A percentile compares a stretch with the other conserved stretches of the same genome.
Conservation (phyloP, 2,797 vertebrate genomes). For the Merluccius polli region DNA sequence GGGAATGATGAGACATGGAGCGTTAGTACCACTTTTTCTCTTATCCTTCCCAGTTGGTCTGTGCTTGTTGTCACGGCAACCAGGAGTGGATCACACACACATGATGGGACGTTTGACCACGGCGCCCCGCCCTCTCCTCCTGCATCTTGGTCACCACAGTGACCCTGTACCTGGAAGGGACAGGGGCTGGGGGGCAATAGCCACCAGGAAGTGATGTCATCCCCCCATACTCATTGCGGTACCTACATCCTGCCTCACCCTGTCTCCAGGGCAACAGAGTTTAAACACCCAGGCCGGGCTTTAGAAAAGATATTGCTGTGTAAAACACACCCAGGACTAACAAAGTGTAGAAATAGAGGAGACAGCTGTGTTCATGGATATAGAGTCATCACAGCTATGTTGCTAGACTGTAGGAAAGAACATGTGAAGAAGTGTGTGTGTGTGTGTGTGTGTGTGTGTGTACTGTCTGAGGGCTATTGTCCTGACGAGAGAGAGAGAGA, state of each 20-base stretch:
- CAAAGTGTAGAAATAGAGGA: background rate
- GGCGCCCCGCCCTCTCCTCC: background rate
- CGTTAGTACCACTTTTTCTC: too few species aligned
- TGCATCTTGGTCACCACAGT: background rate
- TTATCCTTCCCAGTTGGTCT: background rate
- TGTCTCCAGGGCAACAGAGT: background rate
- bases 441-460: background rate
- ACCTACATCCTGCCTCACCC: background rate
- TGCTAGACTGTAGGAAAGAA: slow-evolving; percentile 1
- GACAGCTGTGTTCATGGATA: background rate
- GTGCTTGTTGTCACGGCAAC: slow-evolving; percentile 1
- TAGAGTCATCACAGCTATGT: background rate
- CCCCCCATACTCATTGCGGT: background rate
- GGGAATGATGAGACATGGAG: background rate
- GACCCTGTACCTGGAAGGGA: background rate
- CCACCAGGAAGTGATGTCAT: background rate
- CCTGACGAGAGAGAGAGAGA: background rate
- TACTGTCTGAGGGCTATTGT: background rate
- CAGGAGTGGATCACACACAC: background rate
- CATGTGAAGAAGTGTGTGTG: background rate
- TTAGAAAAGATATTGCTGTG: slow-evolving; percentile 1
- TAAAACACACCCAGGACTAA: slow-evolving; percentile 2
- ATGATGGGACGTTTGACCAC: too few species aligned
- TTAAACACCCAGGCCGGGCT: background rate
- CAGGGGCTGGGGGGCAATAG: background rate